Evolutionary conservation across 2,113 vertebrate genomes (phyloP).

Genomic region (Thryonomys swinderianus): DNA sequence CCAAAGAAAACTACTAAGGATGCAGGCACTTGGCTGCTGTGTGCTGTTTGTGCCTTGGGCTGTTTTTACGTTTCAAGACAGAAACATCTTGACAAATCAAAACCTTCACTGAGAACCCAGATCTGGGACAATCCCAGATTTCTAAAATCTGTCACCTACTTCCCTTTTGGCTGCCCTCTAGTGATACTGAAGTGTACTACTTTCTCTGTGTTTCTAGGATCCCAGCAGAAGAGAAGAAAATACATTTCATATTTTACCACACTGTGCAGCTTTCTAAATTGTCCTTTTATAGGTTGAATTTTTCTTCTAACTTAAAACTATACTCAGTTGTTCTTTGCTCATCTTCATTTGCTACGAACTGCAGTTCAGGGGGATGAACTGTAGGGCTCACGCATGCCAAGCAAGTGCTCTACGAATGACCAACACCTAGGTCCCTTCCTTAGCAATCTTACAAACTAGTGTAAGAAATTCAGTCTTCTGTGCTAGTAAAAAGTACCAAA

Average conservation of each 20-base stretch:
- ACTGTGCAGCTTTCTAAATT: neutral
- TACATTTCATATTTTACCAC: neutral
- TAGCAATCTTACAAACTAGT: neutral
- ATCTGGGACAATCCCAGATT: conserved; percentile 8
- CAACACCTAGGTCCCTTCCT: neutral
- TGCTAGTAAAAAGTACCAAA: conserved; percentile 1
- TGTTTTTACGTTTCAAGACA: conserved; percentile 7
- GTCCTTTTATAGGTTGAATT: neutral
- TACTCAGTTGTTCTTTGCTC: neutral
- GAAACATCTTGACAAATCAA: neutral
- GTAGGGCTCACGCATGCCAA: neutral
- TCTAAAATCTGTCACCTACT: conserved; percentile 27
- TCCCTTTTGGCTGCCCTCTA: neutral
- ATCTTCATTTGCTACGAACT: neutral
- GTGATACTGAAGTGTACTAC: neutral
- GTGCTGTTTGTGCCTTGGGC: neutral
- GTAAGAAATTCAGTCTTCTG: neutral
- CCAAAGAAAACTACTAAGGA: neutral
- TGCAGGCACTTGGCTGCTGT: neutral
- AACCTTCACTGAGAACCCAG: conserved; percentile 2
- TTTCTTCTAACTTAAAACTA: neutral
- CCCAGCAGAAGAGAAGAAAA: neutral
- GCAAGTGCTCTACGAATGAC: neutral
- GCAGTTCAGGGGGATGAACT: neutral
- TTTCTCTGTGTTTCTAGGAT: neutral